Conservation (phyloP, 2,888 invertebrate genomes). For the Sesamia inferens region DNA sequence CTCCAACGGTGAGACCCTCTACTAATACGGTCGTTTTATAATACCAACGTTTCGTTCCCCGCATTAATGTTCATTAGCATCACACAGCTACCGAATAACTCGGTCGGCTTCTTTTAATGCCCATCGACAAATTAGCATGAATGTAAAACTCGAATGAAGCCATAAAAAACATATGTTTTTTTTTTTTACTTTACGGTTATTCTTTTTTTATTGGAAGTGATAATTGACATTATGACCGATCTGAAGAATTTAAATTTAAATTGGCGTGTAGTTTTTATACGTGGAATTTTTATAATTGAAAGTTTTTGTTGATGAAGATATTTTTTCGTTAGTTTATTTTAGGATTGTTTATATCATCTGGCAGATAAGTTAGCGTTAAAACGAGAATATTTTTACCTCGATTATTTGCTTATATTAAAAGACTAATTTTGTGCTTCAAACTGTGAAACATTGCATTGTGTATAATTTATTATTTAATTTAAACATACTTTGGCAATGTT, state of each 20-base stretch:
- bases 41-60: conserved; percentile 77
- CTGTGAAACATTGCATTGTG: conserved; percentile 45
- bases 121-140: conserved; percentile 89
- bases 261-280: conserved; percentile 74
- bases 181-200: conserved; percentile 76
- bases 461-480: conserved; percentile 11
- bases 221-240: conserved; percentile 89
- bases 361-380: conserved; percentile 23
- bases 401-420: conserved; percentile 42
- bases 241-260: conserved; percentile 81
- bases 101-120: conserved; percentile 86
- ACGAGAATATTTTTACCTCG: conserved; percentile 16
- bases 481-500: neutral
- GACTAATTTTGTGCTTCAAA: conserved; percentile 2
- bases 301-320: conserved; percentile 30
- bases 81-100: conserved; percentile 88
- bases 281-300: conserved; percentile 57
- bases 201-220: conserved; percentile 86
- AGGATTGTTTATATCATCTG: conserved; percentile 32
- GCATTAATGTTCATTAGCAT: conserved; percentile 88
- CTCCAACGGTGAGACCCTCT: conserved; percentile 48
- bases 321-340: conserved; percentile 21
- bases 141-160: conserved; percentile 88
- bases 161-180: conserved; percentile 86
- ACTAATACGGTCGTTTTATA: conserved; percentile 81